These are phyloP conservation scores for Dione juno DNA, from an alignment of 2,888 invertebrate species.

Conservation along the genomic window DNA sequence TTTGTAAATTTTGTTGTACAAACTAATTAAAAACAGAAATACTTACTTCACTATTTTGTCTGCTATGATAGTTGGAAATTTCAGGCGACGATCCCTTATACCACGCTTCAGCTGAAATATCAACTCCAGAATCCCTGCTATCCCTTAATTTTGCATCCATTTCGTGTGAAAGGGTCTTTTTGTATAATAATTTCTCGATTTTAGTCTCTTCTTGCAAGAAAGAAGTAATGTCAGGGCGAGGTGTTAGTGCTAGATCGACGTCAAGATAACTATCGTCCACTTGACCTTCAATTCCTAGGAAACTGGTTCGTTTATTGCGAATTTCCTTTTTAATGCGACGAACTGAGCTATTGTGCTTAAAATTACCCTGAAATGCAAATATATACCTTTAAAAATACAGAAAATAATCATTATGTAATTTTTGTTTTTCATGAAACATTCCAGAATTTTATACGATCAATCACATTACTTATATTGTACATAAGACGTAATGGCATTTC, in stretches of 20 bases:
- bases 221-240: conserved; percentile 91
- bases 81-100: conserved; percentile 80
- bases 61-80: conserved; percentile 87
- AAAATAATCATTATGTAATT: no score
- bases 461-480: no score
- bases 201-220: conserved; percentile 91
- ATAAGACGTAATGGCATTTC: background rate
- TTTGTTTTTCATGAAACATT: no score
- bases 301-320: conserved; percentile 91
- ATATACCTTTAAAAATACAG: background rate
- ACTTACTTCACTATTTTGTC: conserved; percentile 89
- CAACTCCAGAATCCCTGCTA: conserved; percentile 91
- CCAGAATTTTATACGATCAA: no score
- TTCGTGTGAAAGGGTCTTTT: conserved; percentile 87
- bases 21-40: background rate
- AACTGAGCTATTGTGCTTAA: conserved; percentile 91
- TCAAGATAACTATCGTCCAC: conserved; percentile 87
- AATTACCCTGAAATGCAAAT: conserved; percentile 74
- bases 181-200: conserved; percentile 89
- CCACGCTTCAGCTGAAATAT: conserved; percentile 86
- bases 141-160: conserved; percentile 86
- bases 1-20: no score
- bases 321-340: conserved; percentile 94
- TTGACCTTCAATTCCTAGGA: conserved; percentile 91
- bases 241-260: conserved; percentile 86